Base-by-base conservation (phyloP, 2,797 vertebrate species). In the Hydrolagus colliei region DNA sequence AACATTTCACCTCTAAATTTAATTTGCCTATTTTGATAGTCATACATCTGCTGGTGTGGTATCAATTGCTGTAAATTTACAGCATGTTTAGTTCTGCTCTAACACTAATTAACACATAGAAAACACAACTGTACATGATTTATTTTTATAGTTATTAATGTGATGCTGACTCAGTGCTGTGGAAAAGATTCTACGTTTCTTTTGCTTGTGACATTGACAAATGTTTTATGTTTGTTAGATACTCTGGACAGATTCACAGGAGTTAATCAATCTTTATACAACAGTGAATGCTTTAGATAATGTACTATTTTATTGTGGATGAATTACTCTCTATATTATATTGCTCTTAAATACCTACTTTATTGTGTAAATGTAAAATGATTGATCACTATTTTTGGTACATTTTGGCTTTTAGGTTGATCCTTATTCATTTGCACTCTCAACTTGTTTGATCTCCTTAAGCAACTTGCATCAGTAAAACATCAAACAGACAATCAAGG, bases 21-120 rank as follows among this genome's bases (percentile, higher is more conserved):
- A 41, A 18, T 9, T 35, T 71, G 71, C 79, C 79, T 84, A 84
- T 84, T 84, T 68, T 71, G 71, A 41, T 68, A 84, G 65, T 68
- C 65, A 71, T 71, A 84, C 79, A 84, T 63, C 79, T 84, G 79
- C 65, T 84, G 65, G 79, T 84, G 65, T 71, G 63, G 41, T 11
- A 84, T 84, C 79, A 65, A 32, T 80, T 84, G 65, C 18, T 12
- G 35, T 71, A 67, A 84, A 68, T 84, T 84, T 84, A 32, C 79
- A 84, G 71, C 79, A 52, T 71, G 65, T 84, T 84, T 68, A 32
- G 32, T 18, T 84, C 79, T 84, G 79, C 32, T 84, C 27, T 41
- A 84, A 71, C 79, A 84, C 79, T 84, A 84, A 84, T 84, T 84
- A 84, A 71, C 79, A 84, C 79, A 6, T 84, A 27, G 68, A 63